phyloP scores from a whole-genome alignment of 2,888 invertebrate genomes.

The Dynastes tityus region DNA sequence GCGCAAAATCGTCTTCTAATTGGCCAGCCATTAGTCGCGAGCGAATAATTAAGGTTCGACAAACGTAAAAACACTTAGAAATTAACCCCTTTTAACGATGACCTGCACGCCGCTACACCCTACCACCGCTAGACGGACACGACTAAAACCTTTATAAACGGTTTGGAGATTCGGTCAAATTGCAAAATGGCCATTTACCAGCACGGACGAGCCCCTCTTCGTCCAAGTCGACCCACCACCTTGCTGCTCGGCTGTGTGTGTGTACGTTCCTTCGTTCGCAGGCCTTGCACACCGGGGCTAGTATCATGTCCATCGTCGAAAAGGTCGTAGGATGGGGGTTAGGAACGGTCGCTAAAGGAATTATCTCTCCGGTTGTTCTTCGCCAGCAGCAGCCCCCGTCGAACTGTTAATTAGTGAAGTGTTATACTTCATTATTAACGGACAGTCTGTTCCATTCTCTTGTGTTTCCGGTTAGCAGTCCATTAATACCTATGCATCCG shows the following conservation, averaged over 20 bases:
- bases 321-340: not conserved
- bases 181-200: conserved; percentile 21
- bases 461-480: conserved; percentile 39
- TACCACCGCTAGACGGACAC: not conserved
- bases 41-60: conserved; percentile 41
- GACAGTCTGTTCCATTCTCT: conserved; percentile 30
- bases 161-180: conserved; percentile 26
- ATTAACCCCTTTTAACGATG: conserved; percentile 25
- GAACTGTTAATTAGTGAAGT: conserved; percentile 46
- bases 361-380: conserved; percentile 30
- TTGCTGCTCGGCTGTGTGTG: no score
- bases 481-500: conserved; percentile 30
- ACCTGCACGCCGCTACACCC: not conserved
- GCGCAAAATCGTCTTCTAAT: conserved; percentile 29
- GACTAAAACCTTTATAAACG: conserved; percentile 23
- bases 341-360: conserved; percentile 29
- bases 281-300: not conserved
- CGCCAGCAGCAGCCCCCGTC: conserved; percentile 4
- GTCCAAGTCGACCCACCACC: not conserved
- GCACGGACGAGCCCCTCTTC: not conserved
- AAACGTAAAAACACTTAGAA: conserved; percentile 33
- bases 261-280: no score
- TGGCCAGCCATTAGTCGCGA: conserved; percentile 25
- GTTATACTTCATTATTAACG: conserved; percentile 46
- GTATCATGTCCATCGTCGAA: conserved; percentile 15